A percentile compares a stretch with the other conserved stretches of the same genome.
Conservation (phyloP, 2,888 invertebrate species). For the Ceramica pisi region DNA sequence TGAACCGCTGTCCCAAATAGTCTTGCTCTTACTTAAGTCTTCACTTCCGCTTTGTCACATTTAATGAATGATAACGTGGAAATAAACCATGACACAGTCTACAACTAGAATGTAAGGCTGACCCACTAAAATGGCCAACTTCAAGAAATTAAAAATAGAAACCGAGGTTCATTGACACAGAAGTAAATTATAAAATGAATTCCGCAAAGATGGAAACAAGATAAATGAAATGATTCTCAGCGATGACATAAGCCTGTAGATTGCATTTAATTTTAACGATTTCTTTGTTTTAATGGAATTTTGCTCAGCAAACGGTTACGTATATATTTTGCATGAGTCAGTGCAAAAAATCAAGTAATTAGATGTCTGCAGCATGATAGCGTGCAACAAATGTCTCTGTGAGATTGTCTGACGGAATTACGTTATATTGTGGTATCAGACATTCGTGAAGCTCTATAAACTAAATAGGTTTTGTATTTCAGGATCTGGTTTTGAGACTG, state of each 20-base stretch:
- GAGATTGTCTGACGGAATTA: conserved; percentile 49
- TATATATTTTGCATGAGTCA: conserved; percentile 52
- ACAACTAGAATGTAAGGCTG: background rate
- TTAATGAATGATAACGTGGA: background rate
- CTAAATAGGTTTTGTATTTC: conserved; percentile 17
- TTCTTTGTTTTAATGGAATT: conserved; percentile 49
- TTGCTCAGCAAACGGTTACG: conserved; percentile 43
- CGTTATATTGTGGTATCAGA: conserved; percentile 50
- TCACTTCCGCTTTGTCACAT: background rate
- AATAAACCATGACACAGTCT: background rate
- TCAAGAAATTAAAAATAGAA: background rate
- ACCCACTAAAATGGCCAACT: background rate
- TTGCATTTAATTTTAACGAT: conserved; percentile 45
- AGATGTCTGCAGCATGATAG: conserved; percentile 45
- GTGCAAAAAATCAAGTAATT: conserved; percentile 52
- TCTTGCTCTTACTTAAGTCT: no score
- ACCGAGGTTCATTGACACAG: conserved; percentile 27
- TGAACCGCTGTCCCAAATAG: background rate
- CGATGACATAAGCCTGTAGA: conserved; percentile 47
- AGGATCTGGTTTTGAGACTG: background rate
- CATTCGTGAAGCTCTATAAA: conserved; percentile 54
- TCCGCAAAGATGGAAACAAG: conserved; percentile 23
- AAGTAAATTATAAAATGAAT: conserved; percentile 32
- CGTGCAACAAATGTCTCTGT: conserved; percentile 50
- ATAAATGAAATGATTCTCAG: conserved; percentile 43